Base-by-base conservation (phyloP, 2,113 vertebrate species). In the Apteryx mantelli region DNA sequence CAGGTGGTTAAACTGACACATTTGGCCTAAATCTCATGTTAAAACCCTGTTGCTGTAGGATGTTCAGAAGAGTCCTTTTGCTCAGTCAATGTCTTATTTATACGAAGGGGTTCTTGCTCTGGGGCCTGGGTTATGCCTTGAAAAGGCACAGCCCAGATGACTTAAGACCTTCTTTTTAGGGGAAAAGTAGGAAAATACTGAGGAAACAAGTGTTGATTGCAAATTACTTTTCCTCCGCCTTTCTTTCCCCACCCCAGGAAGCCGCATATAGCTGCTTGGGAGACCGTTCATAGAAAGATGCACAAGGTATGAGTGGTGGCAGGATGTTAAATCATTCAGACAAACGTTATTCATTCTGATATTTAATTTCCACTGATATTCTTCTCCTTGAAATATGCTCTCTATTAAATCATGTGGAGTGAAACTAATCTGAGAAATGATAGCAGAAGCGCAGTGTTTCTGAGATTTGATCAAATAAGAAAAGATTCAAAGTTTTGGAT, bases 1-100 rank as follows among this genome's bases (percentile, higher is more conserved):
- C 11, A 74, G 11, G 46, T 30, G 4, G 70, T 70, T 88, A 66
- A 78, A 71, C 40, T 58, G 68, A 68, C 38, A 58, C 26, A 25
- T 89, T 69, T 77, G 52, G 19, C 19, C 32, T 34, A 52, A 76
- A 76, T 52, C 6, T 73, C 32, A 38, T 5, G 5, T 68, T 71
- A 60, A 63, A 90, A 30, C 8, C 16, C 13, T 56, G 16, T 13
- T 63, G 25, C 10, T 52, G 1, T 58, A 38, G 86, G 25, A 30
- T 21, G 9, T 18, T 80, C 19, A 48, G 16, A 12, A 61, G 18
- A 53, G 20, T 4, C 5, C 20, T 66, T 38, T 81, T 24, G 4
- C 40, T 58, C 22, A 55, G 42, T 13, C 46, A 65, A 6, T 1
- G 13, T 4, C 26, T 60, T 1, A 3, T 2, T 8, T 5, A 30